A percentile compares a stretch with the other conserved stretches of the same genome.
phyloP scores from a whole-genome alignment of 2,113 vertebrate genomes.

The Sinocyclocheilus anophthalmus region DNA sequence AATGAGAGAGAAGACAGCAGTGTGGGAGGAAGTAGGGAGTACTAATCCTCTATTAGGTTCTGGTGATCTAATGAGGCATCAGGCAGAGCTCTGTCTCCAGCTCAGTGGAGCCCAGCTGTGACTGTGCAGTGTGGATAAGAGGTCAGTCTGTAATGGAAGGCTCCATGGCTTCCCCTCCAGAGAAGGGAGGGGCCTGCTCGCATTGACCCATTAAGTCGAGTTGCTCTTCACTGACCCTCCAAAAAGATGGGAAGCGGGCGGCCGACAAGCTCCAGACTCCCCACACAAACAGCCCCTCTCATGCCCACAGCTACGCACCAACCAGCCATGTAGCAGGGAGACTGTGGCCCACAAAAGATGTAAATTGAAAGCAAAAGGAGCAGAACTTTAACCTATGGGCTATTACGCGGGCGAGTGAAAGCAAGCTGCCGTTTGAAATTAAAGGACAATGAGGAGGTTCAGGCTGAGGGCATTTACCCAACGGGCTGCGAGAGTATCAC shows the following conservation, averaged over 20 bases:
- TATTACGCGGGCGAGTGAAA: slow-evolving; percentile 71
- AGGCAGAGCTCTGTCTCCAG: slow-evolving; percentile 65
- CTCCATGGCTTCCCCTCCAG: slow-evolving; percentile 70
- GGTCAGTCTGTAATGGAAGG: slow-evolving; percentile 76
- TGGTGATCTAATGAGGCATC: slow-evolving; percentile 74
- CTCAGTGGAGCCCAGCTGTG: slow-evolving; percentile 65
- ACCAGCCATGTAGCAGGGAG: slow-evolving; percentile 58
- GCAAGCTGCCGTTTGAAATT: slow-evolving; percentile 74
- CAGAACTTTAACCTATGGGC: slow-evolving; percentile 74
- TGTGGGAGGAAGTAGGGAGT: slow-evolving; percentile 70
- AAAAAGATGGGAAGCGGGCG: slow-evolving; percentile 68
- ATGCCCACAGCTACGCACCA: slow-evolving; percentile 60
- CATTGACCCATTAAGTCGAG: slow-evolving; percentile 79
- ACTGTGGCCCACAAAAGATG: slow-evolving; percentile 67
- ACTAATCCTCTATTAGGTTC: slow-evolving; percentile 73
- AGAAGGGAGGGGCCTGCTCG: slow-evolving; percentile 74
- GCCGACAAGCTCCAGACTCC: slow-evolving; percentile 59
- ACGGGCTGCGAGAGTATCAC: slow-evolving; percentile 71
- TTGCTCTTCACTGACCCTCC: slow-evolving; percentile 75
- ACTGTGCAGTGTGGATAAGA: slow-evolving; percentile 65
- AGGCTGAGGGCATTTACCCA: slow-evolving; percentile 72
- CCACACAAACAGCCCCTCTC: slow-evolving; percentile 63
- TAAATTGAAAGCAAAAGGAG: slow-evolving; percentile 76
- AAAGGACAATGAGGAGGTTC: slow-evolving; percentile 69
- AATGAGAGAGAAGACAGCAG: slow-evolving; percentile 16